These are phyloP conservation scores for Pomacea maculata DNA, from an alignment of 1,140 invertebrate genomes.

Conservation along the genomic window DNA sequence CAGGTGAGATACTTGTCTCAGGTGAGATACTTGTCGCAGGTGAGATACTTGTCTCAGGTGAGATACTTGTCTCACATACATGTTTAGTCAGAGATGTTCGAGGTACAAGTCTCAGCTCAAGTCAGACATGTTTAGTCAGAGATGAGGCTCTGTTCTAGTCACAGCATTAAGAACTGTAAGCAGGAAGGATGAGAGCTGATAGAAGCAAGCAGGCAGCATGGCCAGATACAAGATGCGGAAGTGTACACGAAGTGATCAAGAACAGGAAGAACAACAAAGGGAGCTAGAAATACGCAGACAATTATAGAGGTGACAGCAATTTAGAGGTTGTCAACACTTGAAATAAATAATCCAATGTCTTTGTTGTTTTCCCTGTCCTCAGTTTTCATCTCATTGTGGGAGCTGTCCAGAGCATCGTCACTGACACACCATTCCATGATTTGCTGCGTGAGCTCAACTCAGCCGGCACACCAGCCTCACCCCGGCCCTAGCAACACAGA, in stretches of 20 bases:
- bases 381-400: constrained; percentile 3
- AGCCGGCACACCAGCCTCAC: background rate
- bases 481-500: background rate
- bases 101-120: background rate
- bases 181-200: background rate
- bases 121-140: no score
- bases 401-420: background rate
- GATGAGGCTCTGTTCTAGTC: no score
- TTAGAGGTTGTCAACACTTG: background rate
- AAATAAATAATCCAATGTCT: background rate
- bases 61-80: background rate
- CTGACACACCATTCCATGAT: background rate
- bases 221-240: background rate
- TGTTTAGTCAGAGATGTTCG: no score
- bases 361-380: background rate
- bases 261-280: background rate
- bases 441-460: constrained; percentile 1
- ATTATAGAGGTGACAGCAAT: background rate
- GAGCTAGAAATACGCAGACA: background rate
- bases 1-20: constrained; percentile 26
- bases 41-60: background rate
- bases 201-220: background rate
- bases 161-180: no score
- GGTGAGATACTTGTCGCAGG: background rate
- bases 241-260: background rate